These are phyloP conservation scores for Cosmorhoe ocellata DNA, from an alignment of 2,888 invertebrate genomes.

Conservation along the genomic window DNA sequence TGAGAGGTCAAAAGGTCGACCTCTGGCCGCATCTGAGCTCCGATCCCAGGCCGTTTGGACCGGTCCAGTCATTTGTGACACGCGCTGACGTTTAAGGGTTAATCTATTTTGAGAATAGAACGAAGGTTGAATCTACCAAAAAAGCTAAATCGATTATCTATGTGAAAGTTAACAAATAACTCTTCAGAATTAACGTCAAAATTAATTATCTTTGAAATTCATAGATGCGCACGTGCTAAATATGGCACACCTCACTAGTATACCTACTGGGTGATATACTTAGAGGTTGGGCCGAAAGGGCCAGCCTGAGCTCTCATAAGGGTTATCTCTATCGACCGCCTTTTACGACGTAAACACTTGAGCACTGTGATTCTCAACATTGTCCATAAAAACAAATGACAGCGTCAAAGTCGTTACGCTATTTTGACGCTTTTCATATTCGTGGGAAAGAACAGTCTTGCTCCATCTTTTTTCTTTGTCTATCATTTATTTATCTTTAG, in stretches of 20 bases:
- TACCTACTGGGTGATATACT: background rate
- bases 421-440: too few species aligned
- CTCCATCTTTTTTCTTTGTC: too few species aligned
- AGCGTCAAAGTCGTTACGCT: too few species aligned
- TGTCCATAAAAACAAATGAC: conserved; percentile 12
- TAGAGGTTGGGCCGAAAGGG: conserved; percentile 16
- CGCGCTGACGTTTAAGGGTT: conserved; percentile 43
- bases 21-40: conserved; percentile 37
- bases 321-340: conserved; percentile 61
- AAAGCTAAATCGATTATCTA: too few species aligned
- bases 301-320: conserved; percentile 40
- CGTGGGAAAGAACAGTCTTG: too few species aligned
- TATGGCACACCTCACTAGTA: too few species aligned
- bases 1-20: conserved; percentile 41
- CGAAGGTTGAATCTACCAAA: too few species aligned
- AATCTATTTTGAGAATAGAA: conserved; percentile 20
- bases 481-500: too few species aligned
- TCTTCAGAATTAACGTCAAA: too few species aligned
- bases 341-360: conserved; percentile 73
- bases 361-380: conserved; percentile 49
- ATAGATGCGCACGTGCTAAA: too few species aligned
- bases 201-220: too few species aligned
- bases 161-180: too few species aligned
- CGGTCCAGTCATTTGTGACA: conserved; percentile 44
- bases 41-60: conserved; percentile 29